Base-by-base conservation (phyloP, 2,113 vertebrate species). In the Melanocharis versteri region DNA sequence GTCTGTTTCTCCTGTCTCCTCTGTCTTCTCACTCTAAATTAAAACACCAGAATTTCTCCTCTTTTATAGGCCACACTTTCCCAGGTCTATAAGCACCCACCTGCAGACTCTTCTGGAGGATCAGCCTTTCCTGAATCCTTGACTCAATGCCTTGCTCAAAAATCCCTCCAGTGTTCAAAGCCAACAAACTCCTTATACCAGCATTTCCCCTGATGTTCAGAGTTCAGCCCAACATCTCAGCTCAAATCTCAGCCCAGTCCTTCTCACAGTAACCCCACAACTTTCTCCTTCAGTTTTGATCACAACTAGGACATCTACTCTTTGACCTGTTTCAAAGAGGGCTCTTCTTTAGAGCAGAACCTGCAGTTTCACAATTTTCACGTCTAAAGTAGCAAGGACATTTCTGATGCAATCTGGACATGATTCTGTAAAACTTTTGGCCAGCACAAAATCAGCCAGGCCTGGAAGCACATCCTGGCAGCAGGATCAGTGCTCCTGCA, bases 311-410 rank as follows among this genome's bases (percentile, higher is more conserved):
- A 19, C 78, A 69, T 13, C n/a, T 20, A 3, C 33, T 50, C 72
- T 16, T 50, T 2, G 4, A 58, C 61, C 20, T 11, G 6, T 37
- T 89, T 64, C 70, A 85, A 31, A 70, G 47, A 26, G 18, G 6
- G 23, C 2, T 33, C 40, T 2, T 2, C 0, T 14, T 66, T 30
- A 26, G 7, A 53, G 60, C 35, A 40, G 42, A 2, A 35, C 23
- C 47, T 35, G 33, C 58, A 31, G 37, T 3, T 75, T 23, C 60
- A 20, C 9, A 11, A 3, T 58, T 75, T 58, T 19, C 62, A 68
- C 16, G 2, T 42, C 40, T 51, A 7, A n/a, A 91, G 44, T 0
- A 51, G 19, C 53, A 37, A 64, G 54, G 70, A 33, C 23, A 2
- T 26, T 68, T 85, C 70, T 40, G 45, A 57, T 30, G 17, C n/a